Evolutionary conservation across 2,797 vertebrate species (phyloP), one percentile per base, ranked within the genome.

Genomic region (Enoplosus armatus): DNA sequence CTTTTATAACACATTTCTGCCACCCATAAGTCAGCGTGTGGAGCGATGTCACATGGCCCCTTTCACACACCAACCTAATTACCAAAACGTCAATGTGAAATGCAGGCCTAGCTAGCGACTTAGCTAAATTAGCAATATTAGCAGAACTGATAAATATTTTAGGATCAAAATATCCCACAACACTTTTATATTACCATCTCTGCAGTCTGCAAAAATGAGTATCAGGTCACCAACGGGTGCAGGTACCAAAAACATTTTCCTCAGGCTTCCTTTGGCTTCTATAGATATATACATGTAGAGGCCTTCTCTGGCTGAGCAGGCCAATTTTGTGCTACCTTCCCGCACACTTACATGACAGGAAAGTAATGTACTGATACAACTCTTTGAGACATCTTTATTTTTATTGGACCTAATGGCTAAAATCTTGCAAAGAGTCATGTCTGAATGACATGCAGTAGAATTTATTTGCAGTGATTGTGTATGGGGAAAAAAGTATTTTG

Each of bases 1-100:
- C 37, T 39, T 14, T 39, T 39, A 39, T 4, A 39, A 12, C 37
- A 39, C 37, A 14, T 39, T 39, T 39, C 37, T 39, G 37, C 37
- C 37, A 39, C 27, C 41, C 22, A 11, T n/a, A 27, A 31, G 39
- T 47, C 27, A 3, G 3, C 12, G 12, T 39, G 37, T 39, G 37
- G 37, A 35, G 43, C 9, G 51, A 55, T 43, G 66, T 41, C 66
- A 55, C 66, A 54, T 37, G 64, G 41, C 14, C 27, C 18, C 24
- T 29, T 16, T 61, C 20, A 58, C 51, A 16, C 15, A 43, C 26
- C 31, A 6, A 18, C 14, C 27, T 29, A 35, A 45, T 35, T 18
- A 24, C 31, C 29, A 27, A 35, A 45, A 59, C 24, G 45, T 27
- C 61, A 15, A 8, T 6, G n/a, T 60, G 55, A 71, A 60, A 70